These are phyloP conservation scores for Manduca sexta DNA, from an alignment of 1,140 invertebrate species.

Conservation along the genomic window DNA sequence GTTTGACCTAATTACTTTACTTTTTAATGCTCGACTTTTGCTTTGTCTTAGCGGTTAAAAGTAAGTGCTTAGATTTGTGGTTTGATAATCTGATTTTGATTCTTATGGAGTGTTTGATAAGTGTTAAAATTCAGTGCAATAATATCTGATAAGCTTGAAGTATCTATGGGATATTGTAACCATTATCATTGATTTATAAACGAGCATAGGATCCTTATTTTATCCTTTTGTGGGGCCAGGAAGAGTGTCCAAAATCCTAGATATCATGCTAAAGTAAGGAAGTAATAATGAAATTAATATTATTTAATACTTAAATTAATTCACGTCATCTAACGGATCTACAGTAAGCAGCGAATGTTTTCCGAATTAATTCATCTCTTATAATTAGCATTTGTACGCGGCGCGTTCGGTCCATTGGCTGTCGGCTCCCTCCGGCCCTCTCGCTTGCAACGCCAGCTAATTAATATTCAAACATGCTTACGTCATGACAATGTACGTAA, in stretches of 20 bases:
- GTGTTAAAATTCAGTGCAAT: too few relatives aligned
- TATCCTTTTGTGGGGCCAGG: too few relatives aligned
- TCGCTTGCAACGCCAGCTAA: constrained; percentile 19
- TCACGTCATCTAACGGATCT: background rate
- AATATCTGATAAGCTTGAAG: too few relatives aligned
- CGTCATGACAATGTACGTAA: constrained; percentile 47
- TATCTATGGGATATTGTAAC: too few relatives aligned
- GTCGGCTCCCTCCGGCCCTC: background rate
- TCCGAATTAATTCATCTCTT: background rate
- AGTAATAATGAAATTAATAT: too few relatives aligned
- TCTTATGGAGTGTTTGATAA: too few relatives aligned
- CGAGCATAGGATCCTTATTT: too few relatives aligned
- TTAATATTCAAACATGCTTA: constrained; percentile 42
- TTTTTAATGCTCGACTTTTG: constrained; percentile 26
- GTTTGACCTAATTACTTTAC: constrained; percentile 39
- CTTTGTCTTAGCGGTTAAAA: constrained; percentile 2
- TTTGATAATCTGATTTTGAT: background rate
- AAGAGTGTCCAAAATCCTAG: too few relatives aligned
- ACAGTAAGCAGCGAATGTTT: background rate
- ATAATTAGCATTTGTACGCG: background rate
- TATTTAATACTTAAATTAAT: too few relatives aligned
- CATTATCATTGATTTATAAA: too few relatives aligned
- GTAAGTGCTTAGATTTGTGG: background rate
- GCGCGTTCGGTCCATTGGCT: background rate
- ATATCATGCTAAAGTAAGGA: too few relatives aligned